Conservation (phyloP, 2,888 invertebrate genomes). For the Parnassius apollo region DNA sequence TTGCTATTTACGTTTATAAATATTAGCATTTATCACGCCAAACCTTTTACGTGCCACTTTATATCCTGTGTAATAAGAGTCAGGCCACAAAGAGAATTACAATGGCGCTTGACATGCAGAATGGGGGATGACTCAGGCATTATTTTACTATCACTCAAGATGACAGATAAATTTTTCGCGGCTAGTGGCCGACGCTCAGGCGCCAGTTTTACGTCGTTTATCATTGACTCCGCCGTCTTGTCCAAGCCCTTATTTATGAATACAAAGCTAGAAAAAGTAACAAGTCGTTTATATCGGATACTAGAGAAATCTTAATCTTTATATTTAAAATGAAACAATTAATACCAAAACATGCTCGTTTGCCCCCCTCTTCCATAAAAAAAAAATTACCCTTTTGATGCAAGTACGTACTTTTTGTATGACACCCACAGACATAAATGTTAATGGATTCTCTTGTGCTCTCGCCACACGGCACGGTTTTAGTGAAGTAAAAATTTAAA, state of each 20-base stretch:
- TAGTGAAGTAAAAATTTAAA: no score
- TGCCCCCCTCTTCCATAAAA: no score
- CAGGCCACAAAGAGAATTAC: constrained; percentile 61
- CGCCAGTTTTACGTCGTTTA: constrained; percentile 71
- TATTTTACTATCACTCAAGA: constrained; percentile 79
- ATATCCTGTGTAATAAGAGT: constrained; percentile 64
- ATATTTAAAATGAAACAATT: constrained; percentile 7
- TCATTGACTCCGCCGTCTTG: constrained; percentile 65
- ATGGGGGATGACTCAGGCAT: constrained; percentile 68
- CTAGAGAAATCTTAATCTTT: constrained; percentile 31
- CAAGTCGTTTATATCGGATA: constrained; percentile 44
- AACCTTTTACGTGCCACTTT: constrained; percentile 50
- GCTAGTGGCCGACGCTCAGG: constrained; percentile 70
- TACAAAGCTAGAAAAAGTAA: constrained; percentile 47
- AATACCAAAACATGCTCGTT: no score
- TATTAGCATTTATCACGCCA: constrained; percentile 10
- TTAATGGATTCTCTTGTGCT: no score
- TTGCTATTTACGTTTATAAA: neutral
- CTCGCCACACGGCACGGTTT: no score
- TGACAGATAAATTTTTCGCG: constrained; percentile 79
- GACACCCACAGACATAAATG: no score
- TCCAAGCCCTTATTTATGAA: constrained; percentile 65
- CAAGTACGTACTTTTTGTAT: no score
- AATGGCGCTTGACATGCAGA: constrained; percentile 72
- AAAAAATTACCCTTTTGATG: no score